These are phyloP conservation scores for Diabrotica undecimpunctata DNA, from an alignment of 1,140 invertebrate species.

Conservation along the genomic window DNA sequence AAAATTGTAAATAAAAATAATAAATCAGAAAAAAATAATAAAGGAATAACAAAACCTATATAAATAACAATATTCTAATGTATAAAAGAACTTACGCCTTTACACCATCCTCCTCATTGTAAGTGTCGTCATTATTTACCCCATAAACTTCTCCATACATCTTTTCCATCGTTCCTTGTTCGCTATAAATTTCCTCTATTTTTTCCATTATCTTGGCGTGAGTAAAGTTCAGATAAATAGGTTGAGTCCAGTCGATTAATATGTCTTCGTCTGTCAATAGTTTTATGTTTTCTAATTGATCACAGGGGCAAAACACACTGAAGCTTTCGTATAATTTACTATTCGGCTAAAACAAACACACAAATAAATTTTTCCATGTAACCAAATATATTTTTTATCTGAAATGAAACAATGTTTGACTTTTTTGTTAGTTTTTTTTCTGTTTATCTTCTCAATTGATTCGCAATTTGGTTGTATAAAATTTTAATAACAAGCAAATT, in stretches of 20 bases:
- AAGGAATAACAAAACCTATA: no score
- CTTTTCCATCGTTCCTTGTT: constrained; percentile 64
- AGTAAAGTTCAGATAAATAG: constrained; percentile 79
- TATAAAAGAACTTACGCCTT: constrained; percentile 5
- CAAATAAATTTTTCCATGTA: not conserved
- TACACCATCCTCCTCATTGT: constrained; percentile 24
- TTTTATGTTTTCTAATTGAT: constrained; percentile 64
- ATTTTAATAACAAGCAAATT: no score
- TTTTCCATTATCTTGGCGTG: constrained; percentile 71
- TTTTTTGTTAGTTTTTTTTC: no score
- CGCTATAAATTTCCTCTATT: constrained; percentile 62
- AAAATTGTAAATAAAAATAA: no score
- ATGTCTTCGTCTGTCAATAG: constrained; percentile 68
- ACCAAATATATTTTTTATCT: not conserved
- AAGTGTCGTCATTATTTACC: constrained; percentile 11
- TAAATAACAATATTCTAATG: no score
- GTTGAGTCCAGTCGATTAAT: constrained; percentile 71
- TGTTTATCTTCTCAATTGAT: no score
- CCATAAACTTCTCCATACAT: constrained; percentile 74
- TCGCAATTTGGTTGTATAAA: no score
- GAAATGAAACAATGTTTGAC: no score
- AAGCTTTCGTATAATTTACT: constrained; percentile 74
- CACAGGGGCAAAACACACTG: constrained; percentile 74
- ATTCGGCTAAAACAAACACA: constrained; percentile 62
- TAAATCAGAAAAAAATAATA: no score